These are phyloP conservation scores for Buathra laborator DNA, from an alignment of 2,888 invertebrate genomes.

Conservation along the genomic window DNA sequence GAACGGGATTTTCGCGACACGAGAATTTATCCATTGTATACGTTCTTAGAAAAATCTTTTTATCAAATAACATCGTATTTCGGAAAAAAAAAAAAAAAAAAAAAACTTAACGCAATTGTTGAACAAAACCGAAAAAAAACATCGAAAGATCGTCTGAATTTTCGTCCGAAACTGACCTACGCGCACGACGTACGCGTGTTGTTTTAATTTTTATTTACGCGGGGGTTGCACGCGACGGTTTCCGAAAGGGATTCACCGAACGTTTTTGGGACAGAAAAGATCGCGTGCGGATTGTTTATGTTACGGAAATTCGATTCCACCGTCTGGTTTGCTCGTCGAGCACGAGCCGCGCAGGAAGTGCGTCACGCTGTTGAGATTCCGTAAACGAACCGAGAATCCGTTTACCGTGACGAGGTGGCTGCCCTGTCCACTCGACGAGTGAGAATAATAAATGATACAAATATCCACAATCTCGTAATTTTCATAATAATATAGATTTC, in stretches of 20 bases:
- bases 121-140: neutral
- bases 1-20: conserved; percentile 48
- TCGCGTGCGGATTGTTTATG: conserved; percentile 47
- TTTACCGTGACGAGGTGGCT: conserved; percentile 66
- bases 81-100: conserved; percentile 10
- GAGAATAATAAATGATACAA: conserved; percentile 21
- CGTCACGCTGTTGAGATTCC: conserved; percentile 68
- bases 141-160: neutral
- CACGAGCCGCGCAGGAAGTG: conserved; percentile 65
- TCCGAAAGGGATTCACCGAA: neutral
- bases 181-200: neutral
- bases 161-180: neutral
- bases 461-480: neutral
- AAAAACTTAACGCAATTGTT: neutral
- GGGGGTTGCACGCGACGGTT: neutral
- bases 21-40: conserved; percentile 6
- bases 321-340: conserved; percentile 16
- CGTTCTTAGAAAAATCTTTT: neutral
- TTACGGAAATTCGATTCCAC: conserved; percentile 59
- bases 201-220: neutral
- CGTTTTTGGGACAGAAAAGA: conserved; percentile 5
- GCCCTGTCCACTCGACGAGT: conserved; percentile 45
- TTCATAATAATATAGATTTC: conserved; percentile 14
- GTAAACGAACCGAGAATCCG: conserved; percentile 59
- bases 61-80: neutral